Percentiles rank a stretch among this genome's conserved stretches.
Evolutionary conservation across 2,888 invertebrate genomes (phyloP).

Genomic region (Apamea epomidion): DNA sequence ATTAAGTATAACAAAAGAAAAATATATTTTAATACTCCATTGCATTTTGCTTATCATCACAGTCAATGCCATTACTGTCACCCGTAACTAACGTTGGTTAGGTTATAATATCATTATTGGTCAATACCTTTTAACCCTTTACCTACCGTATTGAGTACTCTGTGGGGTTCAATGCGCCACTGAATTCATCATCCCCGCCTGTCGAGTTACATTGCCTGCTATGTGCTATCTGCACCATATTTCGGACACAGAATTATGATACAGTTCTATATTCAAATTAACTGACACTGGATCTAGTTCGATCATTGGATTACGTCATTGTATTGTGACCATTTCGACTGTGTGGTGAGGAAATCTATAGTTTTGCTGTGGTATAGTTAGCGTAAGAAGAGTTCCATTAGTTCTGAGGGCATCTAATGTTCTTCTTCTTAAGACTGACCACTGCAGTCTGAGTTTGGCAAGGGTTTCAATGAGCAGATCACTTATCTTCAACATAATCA

Average conservation of each 20-base stretch:
- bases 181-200: slow-evolving; percentile 50
- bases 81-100: too few species aligned
- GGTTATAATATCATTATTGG: too few species aligned
- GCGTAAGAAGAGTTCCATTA: not conserved
- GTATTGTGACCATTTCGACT: not conserved
- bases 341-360: not conserved
- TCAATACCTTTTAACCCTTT: not conserved
- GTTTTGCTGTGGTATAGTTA: not conserved
- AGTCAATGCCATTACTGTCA: not conserved
- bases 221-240: slow-evolving; percentile 50
- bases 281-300: slow-evolving; percentile 36
- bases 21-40: not conserved
- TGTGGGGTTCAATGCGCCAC: slow-evolving; percentile 40
- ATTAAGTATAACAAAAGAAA: not conserved
- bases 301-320: slow-evolving; percentile 39
- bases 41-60: not conserved
- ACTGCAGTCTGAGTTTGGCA: not conserved
- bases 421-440: not conserved
- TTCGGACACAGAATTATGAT: slow-evolving; percentile 55
- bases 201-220: slow-evolving; percentile 47
- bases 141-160: slow-evolving; percentile 16
- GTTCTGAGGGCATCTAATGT: not conserved
- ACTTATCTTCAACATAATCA: not conserved
- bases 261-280: slow-evolving; percentile 60
- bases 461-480: not conserved